Base-by-base conservation (phyloP, 2,888 invertebrate species). In the Lycia hirtaria region DNA sequence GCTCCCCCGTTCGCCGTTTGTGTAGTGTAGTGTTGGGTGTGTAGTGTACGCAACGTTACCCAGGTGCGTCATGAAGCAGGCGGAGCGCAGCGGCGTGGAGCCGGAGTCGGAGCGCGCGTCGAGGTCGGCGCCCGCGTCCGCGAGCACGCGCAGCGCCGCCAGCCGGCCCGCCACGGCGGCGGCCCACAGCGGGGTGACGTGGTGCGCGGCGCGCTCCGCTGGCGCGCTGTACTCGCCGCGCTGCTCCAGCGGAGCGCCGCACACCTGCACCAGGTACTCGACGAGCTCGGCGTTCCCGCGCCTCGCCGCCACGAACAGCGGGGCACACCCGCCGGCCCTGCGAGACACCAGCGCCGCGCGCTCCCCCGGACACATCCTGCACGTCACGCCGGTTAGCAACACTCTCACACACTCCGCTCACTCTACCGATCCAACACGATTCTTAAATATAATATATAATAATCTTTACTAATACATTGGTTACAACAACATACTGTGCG, bases 171-270 rank as follows among this genome's bases (percentile, higher is more conserved):
- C 95, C 1, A 98, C 98, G 3, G 97, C 96, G 1, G 98, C 97
- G 88, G 96, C 96, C 98, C 98, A 98, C 57, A 98, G 90, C 22
- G 98, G 97, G 10, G 97, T 97, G 2, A 97, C 98, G 73, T 93
- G 93, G 88, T 98, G 98, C 65, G 94, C 94, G 26, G 95, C 94
- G 72, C 94, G 94, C 80, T 97, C 98, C 82, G 97, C 96, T 7
- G 95, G 94, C 41, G 80, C 83, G 91, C 97, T 96, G 83, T 96
- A 97, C 61, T 95, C 91, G 32, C 98, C 98, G 71, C 95, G 93
- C 85, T 97, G 97, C 88, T 98, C 98, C 14, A 97, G 93, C 76
- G 96, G 95, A 0, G 97, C 97, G 73, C 93, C 93, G 85, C 98
- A 98, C 54, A 95, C 94, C 55, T 94, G 94, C 64, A 98, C 94